Evolutionary conservation across 1,140 invertebrate species (phyloP).

Genomic region (Sweltsa coloradensis): DNA sequence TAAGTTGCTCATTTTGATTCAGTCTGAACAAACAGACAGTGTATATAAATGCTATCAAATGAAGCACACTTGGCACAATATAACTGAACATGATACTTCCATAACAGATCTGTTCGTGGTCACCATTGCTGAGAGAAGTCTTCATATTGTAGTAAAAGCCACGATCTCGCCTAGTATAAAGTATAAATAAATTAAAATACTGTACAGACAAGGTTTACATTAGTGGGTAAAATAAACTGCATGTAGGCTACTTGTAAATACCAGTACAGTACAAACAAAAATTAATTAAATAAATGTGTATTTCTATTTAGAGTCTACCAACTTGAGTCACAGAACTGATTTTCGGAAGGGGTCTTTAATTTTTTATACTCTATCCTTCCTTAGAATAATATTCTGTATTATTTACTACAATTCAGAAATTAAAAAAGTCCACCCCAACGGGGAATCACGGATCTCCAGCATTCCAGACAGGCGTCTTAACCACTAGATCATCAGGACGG

Average conservation of each 20-base stretch:
- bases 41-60: conserved; percentile 63
- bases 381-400: no score
- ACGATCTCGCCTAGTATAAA: conserved; percentile 47
- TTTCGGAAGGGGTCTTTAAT: no score
- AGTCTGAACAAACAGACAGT: conserved; percentile 66
- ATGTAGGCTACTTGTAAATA: not conserved
- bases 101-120: conserved; percentile 45
- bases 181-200: conserved; percentile 6
- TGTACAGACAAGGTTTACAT: no score
- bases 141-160: conserved; percentile 52
- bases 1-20: conserved; percentile 74
- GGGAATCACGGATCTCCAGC: no score
- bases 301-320: not conserved
- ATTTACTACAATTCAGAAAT: no score
- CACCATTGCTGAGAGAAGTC: conserved; percentile 25
- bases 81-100: conserved; percentile 62
- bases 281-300: not conserved
- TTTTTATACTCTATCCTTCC: no score
- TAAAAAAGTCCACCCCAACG: no score
- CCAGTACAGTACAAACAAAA: not conserved
- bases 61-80: conserved; percentile 61
- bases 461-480: no score
- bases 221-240: no score
- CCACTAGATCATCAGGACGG: no score
- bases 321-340: not conserved